phyloP scores from a whole-genome alignment of 64 coral and sea anemone species.

The Montipora sp. region DNA sequence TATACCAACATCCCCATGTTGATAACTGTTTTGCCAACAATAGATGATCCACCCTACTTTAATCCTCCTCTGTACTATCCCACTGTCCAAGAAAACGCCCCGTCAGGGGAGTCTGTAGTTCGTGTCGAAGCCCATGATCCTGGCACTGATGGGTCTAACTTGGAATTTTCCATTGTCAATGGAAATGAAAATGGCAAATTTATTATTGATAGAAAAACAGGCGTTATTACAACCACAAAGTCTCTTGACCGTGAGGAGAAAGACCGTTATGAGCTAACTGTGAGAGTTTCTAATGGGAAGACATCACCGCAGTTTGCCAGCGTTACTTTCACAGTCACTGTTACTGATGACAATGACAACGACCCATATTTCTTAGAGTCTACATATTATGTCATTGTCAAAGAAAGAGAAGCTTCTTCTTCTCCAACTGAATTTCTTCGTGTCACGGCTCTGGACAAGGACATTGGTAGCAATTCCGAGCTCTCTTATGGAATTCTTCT shows the following conservation, averaged over 20 bases:
- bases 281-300: slow-evolving; percentile 60
- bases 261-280: slow-evolving; percentile 56
- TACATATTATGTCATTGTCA: slow-evolving; percentile 9
- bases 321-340: slow-evolving; percentile 69
- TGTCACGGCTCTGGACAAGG: slow-evolving; percentile 63
- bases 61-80: slow-evolving; percentile 85
- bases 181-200: slow-evolving; percentile 77
- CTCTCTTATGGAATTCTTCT: slow-evolving; percentile 58
- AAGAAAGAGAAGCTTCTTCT: slow-evolving; percentile 33
- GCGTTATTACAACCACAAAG: slow-evolving; percentile 69
- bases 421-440: slow-evolving; percentile 31
- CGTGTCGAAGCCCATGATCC: slow-evolving; percentile 76
- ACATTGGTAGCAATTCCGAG: slow-evolving; percentile 75
- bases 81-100: slow-evolving; percentile 59
- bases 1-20: slow-evolving; percentile 85
- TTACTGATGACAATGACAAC: slow-evolving; percentile 88
- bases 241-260: slow-evolving; percentile 61
- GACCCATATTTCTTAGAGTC: slow-evolving; percentile 50
- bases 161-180: slow-evolving; percentile 67
- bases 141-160: slow-evolving; percentile 72
- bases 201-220: slow-evolving; percentile 68
- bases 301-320: slow-evolving; percentile 48
- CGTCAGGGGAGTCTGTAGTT: slow-evolving; percentile 59
- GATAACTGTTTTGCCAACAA: slow-evolving; percentile 64
- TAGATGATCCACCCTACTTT: slow-evolving; percentile 82